phyloP scores from a whole-genome alignment of 2,113 vertebrate species.

The Anthoscopus minutus region DNA sequence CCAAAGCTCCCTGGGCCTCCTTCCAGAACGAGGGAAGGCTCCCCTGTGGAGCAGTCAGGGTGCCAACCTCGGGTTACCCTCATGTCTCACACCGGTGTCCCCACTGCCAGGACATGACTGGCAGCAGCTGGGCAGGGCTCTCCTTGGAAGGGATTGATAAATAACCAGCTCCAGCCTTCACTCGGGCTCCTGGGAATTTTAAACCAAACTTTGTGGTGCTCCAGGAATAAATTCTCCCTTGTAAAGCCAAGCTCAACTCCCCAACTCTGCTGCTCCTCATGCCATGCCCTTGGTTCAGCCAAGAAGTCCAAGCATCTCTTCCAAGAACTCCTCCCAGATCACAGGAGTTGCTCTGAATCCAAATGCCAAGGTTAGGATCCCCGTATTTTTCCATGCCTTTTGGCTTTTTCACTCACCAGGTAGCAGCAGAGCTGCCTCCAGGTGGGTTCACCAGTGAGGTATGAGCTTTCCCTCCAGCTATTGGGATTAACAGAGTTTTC shows the following conservation, averaged over 20 bases:
- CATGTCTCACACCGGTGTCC: not conserved
- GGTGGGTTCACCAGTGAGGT: not conserved
- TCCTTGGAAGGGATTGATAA: not conserved
- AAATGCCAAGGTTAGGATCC: not conserved
- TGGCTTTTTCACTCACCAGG: fast-evolving
- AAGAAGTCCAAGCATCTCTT: not conserved
- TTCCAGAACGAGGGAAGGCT: not conserved
- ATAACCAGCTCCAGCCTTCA: not conserved
- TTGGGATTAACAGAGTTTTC: not conserved
- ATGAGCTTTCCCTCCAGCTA: not conserved
- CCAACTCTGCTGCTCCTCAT: not conserved
- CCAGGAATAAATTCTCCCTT: not conserved
- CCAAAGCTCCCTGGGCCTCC: not conserved
- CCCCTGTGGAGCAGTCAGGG: not conserved
- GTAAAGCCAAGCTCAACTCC: not conserved
- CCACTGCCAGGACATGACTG: not conserved
- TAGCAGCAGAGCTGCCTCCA: fast-evolving
- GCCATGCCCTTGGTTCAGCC: not conserved
- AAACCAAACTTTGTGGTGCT: not conserved
- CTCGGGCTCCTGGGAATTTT: not conserved
- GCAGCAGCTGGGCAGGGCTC: not conserved
- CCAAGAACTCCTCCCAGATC: not conserved
- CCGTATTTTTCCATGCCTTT: not conserved
- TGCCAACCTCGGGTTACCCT: not conserved
- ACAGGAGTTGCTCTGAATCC: fast-evolving